Base-by-base conservation (phyloP, 2,888 invertebrate genomes). In the Perizoma affinitatum region DNA sequence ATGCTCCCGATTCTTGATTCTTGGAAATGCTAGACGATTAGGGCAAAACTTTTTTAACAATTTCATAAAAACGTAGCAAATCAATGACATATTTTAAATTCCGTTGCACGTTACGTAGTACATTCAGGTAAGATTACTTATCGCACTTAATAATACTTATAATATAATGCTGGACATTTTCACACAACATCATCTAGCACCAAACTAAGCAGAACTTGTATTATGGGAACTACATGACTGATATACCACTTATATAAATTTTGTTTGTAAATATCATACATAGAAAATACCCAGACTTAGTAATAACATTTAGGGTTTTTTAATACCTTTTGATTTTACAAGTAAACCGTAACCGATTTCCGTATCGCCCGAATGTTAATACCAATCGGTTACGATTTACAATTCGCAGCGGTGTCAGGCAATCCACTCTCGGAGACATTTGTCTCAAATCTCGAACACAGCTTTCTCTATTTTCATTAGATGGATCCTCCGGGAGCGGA, bases 401-500 rank as follows among this genome's bases (percentile, higher is more conserved):
- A 69, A 71, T 68, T 74, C 60, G 66, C 67, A 59, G 66, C 61
- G 53, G 65, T 63, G 65, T 55, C 56, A 58, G 41, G 57, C 59
- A 55, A 63, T 56, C 59, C 34, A 46, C 52, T 59, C 56, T 65
- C 63, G 54, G 66, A 71, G 74, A 75, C 61, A 73, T 73, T 72
- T 71, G 71, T 78, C 68, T 72, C 71, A 73, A 76, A 73, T 72
- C 69, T 54, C 69, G 77, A 78, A 77, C 73, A 79, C 78, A 79
- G 68, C 78, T 79, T 80, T 78, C 83, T 87, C 87, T 83, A 87
- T 90, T 91, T 88, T 90, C 90, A 89, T 90, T 89, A 88, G 83
- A 79, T 77, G 76, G 79, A 83, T 85, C 89, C 87, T 75, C 82
- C 68, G 88, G 84, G 86, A 85, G 85, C 67, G 88, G 90, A 90